Percentiles rank a stretch among this genome's conserved stretches.
Conservation (phyloP, 2,888 invertebrate genomes). For the Arrhopalites spinosus region DNA sequence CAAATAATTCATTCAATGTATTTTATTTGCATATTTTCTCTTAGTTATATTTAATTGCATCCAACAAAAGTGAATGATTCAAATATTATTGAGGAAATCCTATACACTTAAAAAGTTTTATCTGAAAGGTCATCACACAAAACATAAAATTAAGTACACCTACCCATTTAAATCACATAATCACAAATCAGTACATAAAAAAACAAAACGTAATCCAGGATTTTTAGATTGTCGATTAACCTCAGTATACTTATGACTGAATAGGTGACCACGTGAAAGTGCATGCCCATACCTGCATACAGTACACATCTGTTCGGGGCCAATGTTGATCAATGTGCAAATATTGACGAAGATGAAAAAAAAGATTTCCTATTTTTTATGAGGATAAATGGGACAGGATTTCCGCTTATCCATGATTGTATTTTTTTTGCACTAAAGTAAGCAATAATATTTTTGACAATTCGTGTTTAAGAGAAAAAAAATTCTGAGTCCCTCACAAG, state of each 20-base stretch:
- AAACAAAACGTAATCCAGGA: too few relatives aligned
- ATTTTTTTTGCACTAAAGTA: background rate
- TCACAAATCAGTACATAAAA: too few relatives aligned
- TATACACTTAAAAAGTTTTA: too few relatives aligned
- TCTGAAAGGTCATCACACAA: slow-evolving; percentile 5
- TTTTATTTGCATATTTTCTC: background rate
- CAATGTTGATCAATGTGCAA: slow-evolving; percentile 10
- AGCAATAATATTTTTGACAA: background rate
- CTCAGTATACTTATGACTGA: background rate
- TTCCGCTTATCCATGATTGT: background rate
- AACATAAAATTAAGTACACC: background rate
- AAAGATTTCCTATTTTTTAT: slow-evolving; percentile 22
- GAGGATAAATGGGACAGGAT: slow-evolving; percentile 24
- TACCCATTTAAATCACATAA: background rate
- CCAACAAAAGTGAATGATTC: background rate
- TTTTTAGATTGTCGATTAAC: background rate
- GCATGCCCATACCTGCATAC: background rate
- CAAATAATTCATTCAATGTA: too few relatives aligned
- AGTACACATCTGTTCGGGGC: background rate
- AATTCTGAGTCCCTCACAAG: background rate
- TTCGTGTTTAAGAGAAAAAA: background rate
- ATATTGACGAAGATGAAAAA: slow-evolving; percentile 16
- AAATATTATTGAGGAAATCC: too few relatives aligned
- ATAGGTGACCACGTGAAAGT: background rate
- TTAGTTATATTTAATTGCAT: background rate